Evolutionary conservation across 1,140 invertebrate genomes (phyloP).

Genomic region (Apis laboriosa): DNA sequence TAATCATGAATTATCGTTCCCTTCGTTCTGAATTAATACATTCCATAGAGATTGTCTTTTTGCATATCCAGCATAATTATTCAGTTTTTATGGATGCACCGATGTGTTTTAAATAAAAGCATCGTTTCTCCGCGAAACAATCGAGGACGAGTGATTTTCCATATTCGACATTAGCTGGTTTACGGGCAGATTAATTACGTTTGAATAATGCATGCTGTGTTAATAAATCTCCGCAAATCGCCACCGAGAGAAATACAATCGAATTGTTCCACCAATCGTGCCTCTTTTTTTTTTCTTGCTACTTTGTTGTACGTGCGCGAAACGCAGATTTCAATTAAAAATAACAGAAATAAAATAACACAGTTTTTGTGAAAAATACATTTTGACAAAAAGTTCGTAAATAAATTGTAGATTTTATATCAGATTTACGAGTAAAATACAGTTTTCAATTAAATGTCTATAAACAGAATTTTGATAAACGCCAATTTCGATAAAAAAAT

Average conservation of each 20-base stretch:
- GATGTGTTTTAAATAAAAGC: neutral
- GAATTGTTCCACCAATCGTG: conserved; percentile 2
- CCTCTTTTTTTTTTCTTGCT: neutral
- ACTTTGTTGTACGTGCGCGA: neutral
- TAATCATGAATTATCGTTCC: neutral
- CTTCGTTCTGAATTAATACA: neutral
- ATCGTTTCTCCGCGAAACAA: neutral
- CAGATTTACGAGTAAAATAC: neutral
- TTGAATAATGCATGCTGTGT: conserved; percentile 22
- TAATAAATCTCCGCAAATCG: conserved; percentile 18
- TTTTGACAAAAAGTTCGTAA: neutral
- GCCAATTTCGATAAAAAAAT: neutral
- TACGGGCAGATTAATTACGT: conserved; percentile 22
- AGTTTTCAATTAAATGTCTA: neutral
- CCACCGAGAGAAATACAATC: neutral
- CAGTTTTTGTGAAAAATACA: no score
- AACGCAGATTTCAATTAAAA: neutral
- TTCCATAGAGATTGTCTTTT: neutral
- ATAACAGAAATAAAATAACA: neutral
- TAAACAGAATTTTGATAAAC: neutral
- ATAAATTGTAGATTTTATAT: neutral
- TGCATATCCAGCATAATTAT: neutral
- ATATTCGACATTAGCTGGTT: conserved; percentile 16
- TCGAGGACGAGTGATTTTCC: neutral
- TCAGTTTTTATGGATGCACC: neutral